Evolutionary conservation across 2,113 vertebrate species (phyloP).

Genomic region (Rynchops niger): DNA sequence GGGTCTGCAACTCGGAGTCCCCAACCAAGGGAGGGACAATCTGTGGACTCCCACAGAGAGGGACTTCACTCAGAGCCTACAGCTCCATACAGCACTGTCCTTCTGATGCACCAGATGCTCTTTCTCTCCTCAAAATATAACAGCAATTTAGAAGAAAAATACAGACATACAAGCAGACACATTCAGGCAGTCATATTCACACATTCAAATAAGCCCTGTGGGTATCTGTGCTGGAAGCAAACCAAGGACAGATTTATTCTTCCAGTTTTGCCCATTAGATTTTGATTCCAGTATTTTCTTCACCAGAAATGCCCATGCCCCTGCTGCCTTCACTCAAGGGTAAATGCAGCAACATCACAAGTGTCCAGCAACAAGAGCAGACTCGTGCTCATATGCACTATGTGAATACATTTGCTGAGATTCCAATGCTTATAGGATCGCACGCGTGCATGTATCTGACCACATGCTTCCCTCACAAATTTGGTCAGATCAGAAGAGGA

Average conservation of each 20-base stretch:
- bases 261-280: background rate
- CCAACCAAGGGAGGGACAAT: background rate
- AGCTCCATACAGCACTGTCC: background rate
- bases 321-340: background rate
- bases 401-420: fast-evolving
- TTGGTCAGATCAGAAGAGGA: background rate
- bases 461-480: background rate
- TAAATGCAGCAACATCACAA: fast-evolving
- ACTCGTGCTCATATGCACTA: fast-evolving
- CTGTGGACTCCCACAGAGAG: background rate
- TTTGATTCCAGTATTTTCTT: background rate
- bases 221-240: background rate
- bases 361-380: background rate
- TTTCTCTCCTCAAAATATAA: background rate
- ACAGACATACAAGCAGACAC: background rate
- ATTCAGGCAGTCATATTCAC: background rate
- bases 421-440: too few relatives aligned
- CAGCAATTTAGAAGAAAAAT: background rate
- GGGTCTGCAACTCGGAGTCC: background rate
- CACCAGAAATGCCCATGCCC: background rate
- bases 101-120: background rate
- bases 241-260: background rate
- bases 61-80: background rate
- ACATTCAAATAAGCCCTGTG: background rate
- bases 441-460: fast-evolving